Conservation (phyloP, 1,140 invertebrate genomes). For the Pomphorhynchus laevis region DNA sequence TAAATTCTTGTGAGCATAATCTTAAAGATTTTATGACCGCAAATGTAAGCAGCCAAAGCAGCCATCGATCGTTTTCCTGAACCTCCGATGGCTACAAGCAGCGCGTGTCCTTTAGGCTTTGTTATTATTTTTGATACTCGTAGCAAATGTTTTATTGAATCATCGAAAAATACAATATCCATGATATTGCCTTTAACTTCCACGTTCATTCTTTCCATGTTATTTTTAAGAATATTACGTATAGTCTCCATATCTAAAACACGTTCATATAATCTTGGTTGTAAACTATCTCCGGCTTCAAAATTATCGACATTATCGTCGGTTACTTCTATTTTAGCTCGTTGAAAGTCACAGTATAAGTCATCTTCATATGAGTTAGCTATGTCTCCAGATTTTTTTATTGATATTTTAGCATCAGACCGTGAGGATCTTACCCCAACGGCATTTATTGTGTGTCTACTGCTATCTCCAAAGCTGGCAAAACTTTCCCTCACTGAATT, state of each 20-base stretch:
- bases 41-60: slow-evolving; percentile 71
- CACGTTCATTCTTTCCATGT: slow-evolving; percentile 67
- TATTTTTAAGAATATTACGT: slow-evolving; percentile 50
- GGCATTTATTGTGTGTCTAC: no score
- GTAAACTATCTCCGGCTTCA: no score
- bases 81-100: slow-evolving; percentile 67
- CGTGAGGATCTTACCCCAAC: no score
- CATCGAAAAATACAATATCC: slow-evolving; percentile 93
- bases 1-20: slow-evolving; percentile 69
- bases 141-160: slow-evolving; percentile 70
- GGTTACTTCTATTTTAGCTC: no score
- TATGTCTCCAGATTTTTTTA: no score
- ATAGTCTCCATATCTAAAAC: no score
- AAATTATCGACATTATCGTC: no score
- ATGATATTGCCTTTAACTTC: slow-evolving; percentile 65
- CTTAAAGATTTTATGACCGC: slow-evolving; percentile 76
- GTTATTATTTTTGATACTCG: slow-evolving; percentile 72
- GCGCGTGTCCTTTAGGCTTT: slow-evolving; percentile 62
- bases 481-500: slow-evolving; percentile 14
- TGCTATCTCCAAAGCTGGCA: no score
- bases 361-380: no score
- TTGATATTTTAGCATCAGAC: no score
- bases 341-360: no score
- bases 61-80: slow-evolving; percentile 81
- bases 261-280: no score